A percentile compares a stretch with the other conserved stretches of the same genome.
These are phyloP conservation scores for Ophthalmolycus amberensis DNA, from an alignment of 2,113 vertebrate species.

Conservation along the genomic window DNA sequence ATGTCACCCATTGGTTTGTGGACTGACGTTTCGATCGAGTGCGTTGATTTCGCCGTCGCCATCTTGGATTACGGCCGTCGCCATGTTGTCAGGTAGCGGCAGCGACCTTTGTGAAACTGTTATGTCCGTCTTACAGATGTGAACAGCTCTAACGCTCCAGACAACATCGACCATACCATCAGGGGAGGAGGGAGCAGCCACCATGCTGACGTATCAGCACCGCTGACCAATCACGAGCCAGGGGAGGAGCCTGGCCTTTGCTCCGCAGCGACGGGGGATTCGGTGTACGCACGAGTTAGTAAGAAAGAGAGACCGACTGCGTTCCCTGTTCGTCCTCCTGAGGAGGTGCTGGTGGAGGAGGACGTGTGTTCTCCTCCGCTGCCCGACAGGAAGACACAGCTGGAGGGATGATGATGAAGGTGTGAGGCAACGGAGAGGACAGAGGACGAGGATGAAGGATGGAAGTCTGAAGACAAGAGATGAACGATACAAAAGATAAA, in stretches of 20 bases:
- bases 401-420: slow-evolving; percentile 28
- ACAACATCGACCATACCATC: slow-evolving; percentile 26
- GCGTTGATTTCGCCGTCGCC: no score
- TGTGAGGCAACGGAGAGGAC: neutral
- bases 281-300: slow-evolving; percentile 50
- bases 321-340: neutral
- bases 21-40: no score
- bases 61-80: no score
- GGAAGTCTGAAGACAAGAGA: no score
- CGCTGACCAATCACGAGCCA: neutral
- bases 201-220: neutral
- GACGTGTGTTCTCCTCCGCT: slow-evolving; percentile 28
- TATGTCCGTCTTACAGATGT: slow-evolving; percentile 16
- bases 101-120: no score
- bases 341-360: neutral
- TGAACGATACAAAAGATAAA: no score
- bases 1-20: no score
- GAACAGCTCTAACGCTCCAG: neutral
- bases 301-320: slow-evolving; percentile 23
- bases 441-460: neutral
- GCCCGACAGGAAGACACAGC: slow-evolving; percentile 27
- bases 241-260: neutral
- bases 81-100: no score
- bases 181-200: neutral
- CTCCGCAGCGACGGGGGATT: neutral